Evolutionary conservation across 2,797 vertebrate genomes (phyloP), one percentile per base, ranked within the genome.

Genomic region (Pseudochaenichthys georgianus): DNA sequence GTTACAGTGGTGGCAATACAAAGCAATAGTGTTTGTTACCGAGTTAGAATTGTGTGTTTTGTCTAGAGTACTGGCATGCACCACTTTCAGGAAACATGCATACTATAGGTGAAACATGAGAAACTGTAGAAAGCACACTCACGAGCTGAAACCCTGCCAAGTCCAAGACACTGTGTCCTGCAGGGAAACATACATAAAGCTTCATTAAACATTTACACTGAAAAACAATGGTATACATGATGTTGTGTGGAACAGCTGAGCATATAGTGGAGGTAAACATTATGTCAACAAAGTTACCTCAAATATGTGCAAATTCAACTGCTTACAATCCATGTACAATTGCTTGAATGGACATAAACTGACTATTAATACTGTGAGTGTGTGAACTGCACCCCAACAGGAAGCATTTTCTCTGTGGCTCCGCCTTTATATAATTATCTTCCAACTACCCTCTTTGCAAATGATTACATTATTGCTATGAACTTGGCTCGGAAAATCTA

Each of bases 131-230:
- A 76, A 65, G 51, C 4, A 46, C 42, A 97, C 98, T 97, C 94
- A 99, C 98, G 94, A 92, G 62, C 92, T 94, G 75, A 96, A 97
- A 23, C 98, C 98, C 84, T 99, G 98, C 98, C 98, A 99, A 0
- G 98, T 99, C 98, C 98, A 99, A 45, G 98, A 98, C 82, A 99
- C 97, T 1, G 97, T 98, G 75, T 99, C 98, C 98, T 99, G 77
- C 15, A 72, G 53, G 31, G 9, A 12, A 82, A 48, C 9, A 21
- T 1, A 15, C 1, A 48, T 10, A 21, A 23, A 67, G n/a, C 17
- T 47, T 67, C 5, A 53, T 34, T 4, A 43, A 57, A 81, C 45
- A 48, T 43, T n/a, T 51, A 53, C 2, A 57, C 13, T 2, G 6
- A 10, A 3, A 23, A 19, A 10, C 0, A 28, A 34, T 19, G 0